Evolutionary conservation across 2,113 vertebrate species (phyloP).

Genomic region (Anser brachyrhynchus): DNA sequence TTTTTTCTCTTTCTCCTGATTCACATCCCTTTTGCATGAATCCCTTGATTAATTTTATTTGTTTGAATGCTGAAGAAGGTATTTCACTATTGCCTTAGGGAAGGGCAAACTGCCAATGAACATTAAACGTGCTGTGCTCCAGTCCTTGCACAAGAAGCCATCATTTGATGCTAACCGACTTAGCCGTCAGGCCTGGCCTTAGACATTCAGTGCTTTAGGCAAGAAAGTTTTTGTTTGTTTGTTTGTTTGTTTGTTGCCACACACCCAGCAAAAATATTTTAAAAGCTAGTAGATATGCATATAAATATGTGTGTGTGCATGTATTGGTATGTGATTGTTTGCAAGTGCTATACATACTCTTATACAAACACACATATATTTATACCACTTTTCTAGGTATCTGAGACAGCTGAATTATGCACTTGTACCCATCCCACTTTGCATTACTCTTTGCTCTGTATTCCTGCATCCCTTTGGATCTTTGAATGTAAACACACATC

Average conservation of each 20-base stretch:
- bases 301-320: neutral
- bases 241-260: neutral
- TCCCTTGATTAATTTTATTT: neutral
- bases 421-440: neutral
- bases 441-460: neutral
- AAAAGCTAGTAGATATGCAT: neutral
- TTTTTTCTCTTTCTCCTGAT: neutral
- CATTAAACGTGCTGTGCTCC: constrained; percentile 23
- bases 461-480: neutral
- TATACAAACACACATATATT: neutral
- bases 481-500: neutral
- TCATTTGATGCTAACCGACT: neutral
- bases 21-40: neutral
- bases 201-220: constrained; percentile 3
- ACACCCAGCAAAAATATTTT: neutral
- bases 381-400: neutral
- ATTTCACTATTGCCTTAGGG: constrained; percentile 37
- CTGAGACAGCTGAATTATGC: neutral
- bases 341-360: neutral
- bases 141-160: neutral
- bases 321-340: neutral
- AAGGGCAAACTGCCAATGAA: constrained; percentile 6
- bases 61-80: neutral
- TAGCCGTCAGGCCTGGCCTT: neutral
- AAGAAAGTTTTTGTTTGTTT: neutral